A percentile compares a stretch with the other conserved stretches of the same genome.
Evolutionary conservation across 2,113 vertebrate genomes (phyloP).

Genomic region (Megatriorchis doriae): DNA sequence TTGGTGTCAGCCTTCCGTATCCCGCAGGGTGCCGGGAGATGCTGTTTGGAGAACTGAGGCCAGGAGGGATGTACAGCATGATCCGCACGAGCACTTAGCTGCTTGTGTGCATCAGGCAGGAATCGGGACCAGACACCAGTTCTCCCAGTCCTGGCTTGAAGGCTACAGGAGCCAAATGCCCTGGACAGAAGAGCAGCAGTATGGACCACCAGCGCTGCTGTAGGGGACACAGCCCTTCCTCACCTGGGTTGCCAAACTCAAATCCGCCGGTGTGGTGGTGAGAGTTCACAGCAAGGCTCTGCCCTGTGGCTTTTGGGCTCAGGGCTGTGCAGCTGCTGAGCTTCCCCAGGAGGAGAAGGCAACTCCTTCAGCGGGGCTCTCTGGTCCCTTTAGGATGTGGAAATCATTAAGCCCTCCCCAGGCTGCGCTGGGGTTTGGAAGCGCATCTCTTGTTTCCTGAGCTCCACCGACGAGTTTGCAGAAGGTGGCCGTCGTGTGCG

Average conservation of each 20-base stretch:
- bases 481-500: not conserved
- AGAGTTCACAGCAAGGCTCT: not conserved
- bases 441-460: not conserved
- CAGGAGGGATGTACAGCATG: not conserved
- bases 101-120: not conserved
- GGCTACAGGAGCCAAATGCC: not conserved
- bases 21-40: not conserved
- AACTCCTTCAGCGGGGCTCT: not conserved
- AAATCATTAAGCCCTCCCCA: not conserved
- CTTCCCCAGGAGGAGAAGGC: not conserved
- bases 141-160: not conserved
- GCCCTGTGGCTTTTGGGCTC: not conserved
- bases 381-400: not conserved
- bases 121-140: not conserved
- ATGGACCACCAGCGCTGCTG: not conserved
- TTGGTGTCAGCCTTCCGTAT: not conserved
- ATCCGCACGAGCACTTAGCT: not conserved
- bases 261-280: fast-evolving
- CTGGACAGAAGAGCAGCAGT: not conserved
- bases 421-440: not conserved
- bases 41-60: not conserved
- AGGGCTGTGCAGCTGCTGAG: not conserved
- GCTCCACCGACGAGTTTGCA: not conserved
- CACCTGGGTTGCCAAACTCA: not conserved
- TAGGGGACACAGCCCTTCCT: not conserved